Percentiles rank a stretch among this genome's conserved stretches.
phyloP scores from a whole-genome alignment of 2,797 vertebrate genomes.

The Sylvia borin region DNA sequence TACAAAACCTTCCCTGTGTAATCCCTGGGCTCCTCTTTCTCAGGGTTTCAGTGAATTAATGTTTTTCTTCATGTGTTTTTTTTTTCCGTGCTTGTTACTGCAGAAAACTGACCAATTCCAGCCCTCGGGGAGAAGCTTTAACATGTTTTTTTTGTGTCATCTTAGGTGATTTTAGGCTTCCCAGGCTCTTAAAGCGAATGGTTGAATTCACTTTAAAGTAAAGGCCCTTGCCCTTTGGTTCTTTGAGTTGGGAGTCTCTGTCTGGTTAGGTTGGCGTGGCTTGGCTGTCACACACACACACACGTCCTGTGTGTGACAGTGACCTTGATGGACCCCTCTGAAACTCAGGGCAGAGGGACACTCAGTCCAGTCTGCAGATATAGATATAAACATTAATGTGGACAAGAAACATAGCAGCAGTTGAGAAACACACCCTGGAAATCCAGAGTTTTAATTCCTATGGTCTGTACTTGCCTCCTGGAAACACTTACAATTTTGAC shows the following conservation, averaged over 20 bases:
- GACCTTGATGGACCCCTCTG: neutral
- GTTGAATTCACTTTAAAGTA: neutral
- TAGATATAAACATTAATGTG: rapidly evolving
- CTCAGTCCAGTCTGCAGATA: rapidly evolving
- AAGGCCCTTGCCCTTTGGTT: neutral
- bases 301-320: neutral
- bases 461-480: neutral
- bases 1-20: neutral
- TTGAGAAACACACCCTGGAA: neutral
- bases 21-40: neutral
- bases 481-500: neutral
- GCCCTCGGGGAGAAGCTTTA: rapidly evolving
- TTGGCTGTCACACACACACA: neutral
- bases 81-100: rapidly evolving
- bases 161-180: neutral
- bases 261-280: rapidly evolving
- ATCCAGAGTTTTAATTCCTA: neutral
- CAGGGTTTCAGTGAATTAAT: neutral
- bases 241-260: neutral
- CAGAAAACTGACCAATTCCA: neutral
- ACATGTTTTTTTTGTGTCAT: rapidly evolving
- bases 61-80: rapidly evolving
- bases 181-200: neutral
- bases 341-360: rapidly evolving
- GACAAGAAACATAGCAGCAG: neutral